These are phyloP conservation scores for Axea sp. DNA, from an alignment of 2,888 invertebrate species.

Conservation along the genomic window DNA sequence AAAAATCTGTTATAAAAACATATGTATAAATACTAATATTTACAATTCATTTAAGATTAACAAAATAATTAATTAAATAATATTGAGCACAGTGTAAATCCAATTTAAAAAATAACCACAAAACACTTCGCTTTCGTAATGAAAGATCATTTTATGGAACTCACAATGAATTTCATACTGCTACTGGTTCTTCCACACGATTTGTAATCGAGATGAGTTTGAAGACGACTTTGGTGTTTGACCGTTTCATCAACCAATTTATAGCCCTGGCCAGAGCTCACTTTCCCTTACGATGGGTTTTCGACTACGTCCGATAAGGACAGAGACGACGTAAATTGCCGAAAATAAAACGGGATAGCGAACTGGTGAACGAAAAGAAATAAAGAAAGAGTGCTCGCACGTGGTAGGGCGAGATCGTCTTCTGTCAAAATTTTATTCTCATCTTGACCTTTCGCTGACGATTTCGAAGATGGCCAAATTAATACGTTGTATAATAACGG, in stretches of 20 bases:
- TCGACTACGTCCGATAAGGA: conserved; percentile 59
- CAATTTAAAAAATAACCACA: conserved; percentile 9
- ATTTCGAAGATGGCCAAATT: conserved; percentile 65
- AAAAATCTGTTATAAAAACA: too few relatives aligned
- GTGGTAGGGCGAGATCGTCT: conserved; percentile 65
- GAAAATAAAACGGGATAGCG: conserved; percentile 42
- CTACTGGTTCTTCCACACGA: conserved; percentile 44
- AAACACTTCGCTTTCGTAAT: conserved; percentile 3
- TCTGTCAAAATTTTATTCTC: conserved; percentile 71
- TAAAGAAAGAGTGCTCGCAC: conserved; percentile 41
- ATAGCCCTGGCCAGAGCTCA: conserved; percentile 70
- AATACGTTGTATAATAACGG: conserved; percentile 68
- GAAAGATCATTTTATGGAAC: conserved; percentile 54
- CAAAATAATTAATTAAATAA: too few relatives aligned
- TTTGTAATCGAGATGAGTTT: conserved; percentile 65
- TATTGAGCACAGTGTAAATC: too few relatives aligned
- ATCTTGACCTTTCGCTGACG: conserved; percentile 71
- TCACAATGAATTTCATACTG: conserved; percentile 76
- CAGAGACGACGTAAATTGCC: conserved; percentile 39
- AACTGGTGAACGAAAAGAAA: conserved; percentile 49
- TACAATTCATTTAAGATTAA: too few relatives aligned
- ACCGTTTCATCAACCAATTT: conserved; percentile 69
- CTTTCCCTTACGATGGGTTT: conserved; percentile 67
- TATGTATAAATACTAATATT: too few relatives aligned
- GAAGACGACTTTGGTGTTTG: conserved; percentile 68